These are phyloP conservation scores for Branchellion lobata DNA, from an alignment of 2,888 invertebrate genomes.

Conservation along the genomic window DNA sequence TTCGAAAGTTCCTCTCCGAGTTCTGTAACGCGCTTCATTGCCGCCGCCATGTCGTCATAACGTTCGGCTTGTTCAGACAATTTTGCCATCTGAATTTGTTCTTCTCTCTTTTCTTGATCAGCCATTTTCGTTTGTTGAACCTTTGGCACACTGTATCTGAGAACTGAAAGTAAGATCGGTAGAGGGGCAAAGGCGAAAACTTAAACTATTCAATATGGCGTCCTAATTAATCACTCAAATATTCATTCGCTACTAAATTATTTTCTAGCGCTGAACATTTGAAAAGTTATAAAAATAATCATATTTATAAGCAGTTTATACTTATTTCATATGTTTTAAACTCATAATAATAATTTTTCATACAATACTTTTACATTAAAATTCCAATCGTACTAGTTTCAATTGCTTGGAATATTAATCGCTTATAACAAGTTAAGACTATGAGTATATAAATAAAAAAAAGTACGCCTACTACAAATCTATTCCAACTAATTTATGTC, in stretches of 20 bases:
- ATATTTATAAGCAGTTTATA: no score
- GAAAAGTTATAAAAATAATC: no score
- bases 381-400: no score
- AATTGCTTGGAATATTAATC: no score
- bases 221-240: constrained; percentile 21
- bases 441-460: no score
- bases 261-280: no score
- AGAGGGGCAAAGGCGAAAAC: constrained; percentile 14
- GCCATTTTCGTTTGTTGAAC: constrained; percentile 13
- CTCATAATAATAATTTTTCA: no score
- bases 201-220: constrained; percentile 14
- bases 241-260: neutral
- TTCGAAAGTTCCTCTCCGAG: constrained; percentile 91
- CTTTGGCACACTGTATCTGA: neutral
- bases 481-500: no score
- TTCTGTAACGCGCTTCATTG: constrained; percentile 96
- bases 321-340: no score
- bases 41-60: constrained; percentile 92
- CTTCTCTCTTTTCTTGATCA: constrained; percentile 41
- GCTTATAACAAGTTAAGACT: no score
- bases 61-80: constrained; percentile 47
- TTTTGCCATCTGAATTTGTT: constrained; percentile 46
- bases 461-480: no score
- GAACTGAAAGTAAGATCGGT: neutral
- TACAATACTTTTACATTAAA: no score